phyloP scores from a whole-genome alignment of 2,888 invertebrate species.

The Atrina japonica region DNA sequence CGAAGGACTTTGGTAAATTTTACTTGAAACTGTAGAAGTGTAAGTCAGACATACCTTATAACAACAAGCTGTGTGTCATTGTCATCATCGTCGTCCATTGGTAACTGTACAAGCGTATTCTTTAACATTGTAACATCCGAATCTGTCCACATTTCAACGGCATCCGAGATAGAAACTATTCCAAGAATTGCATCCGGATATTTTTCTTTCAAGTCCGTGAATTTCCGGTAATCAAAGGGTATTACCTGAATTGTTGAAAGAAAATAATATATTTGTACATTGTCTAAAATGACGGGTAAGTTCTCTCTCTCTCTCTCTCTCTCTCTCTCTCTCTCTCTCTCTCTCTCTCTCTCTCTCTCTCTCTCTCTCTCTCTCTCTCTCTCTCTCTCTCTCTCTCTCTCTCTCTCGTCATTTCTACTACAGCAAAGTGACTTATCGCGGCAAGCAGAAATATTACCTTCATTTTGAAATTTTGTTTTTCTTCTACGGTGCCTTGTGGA shows the following conservation, averaged over 20 bases:
- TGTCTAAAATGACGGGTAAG: too few species aligned
- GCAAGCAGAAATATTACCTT: slow-evolving; percentile 34
- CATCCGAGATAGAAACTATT: slow-evolving; percentile 47
- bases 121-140: slow-evolving; percentile 46
- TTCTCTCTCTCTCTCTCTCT: too few species aligned
- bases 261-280: too few species aligned
- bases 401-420: too few species aligned
- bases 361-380: too few species aligned
- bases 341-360: too few species aligned
- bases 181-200: slow-evolving; percentile 41
- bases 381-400: too few species aligned
- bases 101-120: slow-evolving; percentile 40
- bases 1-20: too few species aligned
- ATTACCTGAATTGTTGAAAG: slow-evolving; percentile 28
- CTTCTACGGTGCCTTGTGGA: slow-evolving; percentile 23
- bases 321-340: too few species aligned
- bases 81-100: slow-evolving; percentile 49
- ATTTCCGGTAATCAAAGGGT: slow-evolving; percentile 27
- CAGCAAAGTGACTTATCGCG: too few species aligned
- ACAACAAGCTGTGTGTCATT: slow-evolving; percentile 57
- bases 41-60: slow-evolving; percentile 46
- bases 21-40: too few species aligned
- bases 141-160: slow-evolving; percentile 47
- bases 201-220: slow-evolving; percentile 24
- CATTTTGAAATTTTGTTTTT: slow-evolving; percentile 24